Evolutionary conservation across 2,113 vertebrate genomes (phyloP), one percentile per base, ranked within the genome.

Genomic region (Macrotis lagotis): DNA sequence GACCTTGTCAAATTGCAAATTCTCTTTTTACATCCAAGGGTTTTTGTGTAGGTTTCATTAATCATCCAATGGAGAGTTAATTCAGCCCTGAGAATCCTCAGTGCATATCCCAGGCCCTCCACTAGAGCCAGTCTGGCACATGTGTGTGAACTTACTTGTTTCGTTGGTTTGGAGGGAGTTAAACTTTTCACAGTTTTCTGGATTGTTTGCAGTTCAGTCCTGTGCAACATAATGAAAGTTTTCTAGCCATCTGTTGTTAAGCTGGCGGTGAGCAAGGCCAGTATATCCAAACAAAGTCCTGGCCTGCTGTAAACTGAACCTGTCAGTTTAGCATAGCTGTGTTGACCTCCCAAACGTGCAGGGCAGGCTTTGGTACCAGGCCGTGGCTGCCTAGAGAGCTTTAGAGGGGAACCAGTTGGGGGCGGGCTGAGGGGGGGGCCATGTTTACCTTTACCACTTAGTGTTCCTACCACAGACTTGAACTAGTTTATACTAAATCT

Each of bases 171-270:
- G 89, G 97, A 98, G 98, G 95, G 98, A 98, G 98, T 99, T 99
- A 98, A 98, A 98, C 98, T 98, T 98, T 96, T 98, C 98, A 97
- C 98, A 97, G 98, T 98, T 98, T 98, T 98, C 97, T 97, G 97
- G 98, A 98, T 98, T 98, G 98, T 99, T 98, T 99, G 98, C 98
- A 98, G 98, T 98, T 97, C 96, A 98, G 97, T 98, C 96, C 98
- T 98, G 96, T 98, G 98, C 98, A 98, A 98, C 98, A 98, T 98
- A 99, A 99, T 99, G 98, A 98, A 99, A 99, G 99, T 99, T 99
- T 99, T 99, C 98, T 98, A 98, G 99, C 99, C 99, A 99, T 99
- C 99, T 99, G 99, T 99, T 99, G 99, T 99, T 98, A 99, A 99
- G 99, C 99, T 99, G 99, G 99, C 98, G 98, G 99, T 98, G 99